phyloP scores from a whole-genome alignment of 2,888 invertebrate genomes.

The Polietes domitor region DNA sequence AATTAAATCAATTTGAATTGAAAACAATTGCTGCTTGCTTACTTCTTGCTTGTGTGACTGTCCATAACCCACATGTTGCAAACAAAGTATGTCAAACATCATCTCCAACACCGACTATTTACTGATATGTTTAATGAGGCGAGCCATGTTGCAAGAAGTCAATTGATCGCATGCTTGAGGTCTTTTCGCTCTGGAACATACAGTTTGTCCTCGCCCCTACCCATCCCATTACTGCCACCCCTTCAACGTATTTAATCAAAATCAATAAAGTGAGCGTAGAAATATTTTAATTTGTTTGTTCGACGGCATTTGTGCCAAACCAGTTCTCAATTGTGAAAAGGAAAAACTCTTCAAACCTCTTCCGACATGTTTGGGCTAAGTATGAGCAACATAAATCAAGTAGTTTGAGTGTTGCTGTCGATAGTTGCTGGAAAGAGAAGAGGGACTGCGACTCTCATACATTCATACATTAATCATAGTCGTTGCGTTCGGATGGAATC shows the following conservation, averaged over 20 bases:
- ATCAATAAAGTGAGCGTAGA: constrained; percentile 59
- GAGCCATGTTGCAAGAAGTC: constrained; percentile 26
- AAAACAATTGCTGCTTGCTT: constrained; percentile 21
- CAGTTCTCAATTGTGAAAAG: neutral
- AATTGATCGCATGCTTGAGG: neutral
- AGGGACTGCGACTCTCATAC: no score
- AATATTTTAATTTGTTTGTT: constrained; percentile 11
- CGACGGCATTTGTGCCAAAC: neutral
- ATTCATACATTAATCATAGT: no score
- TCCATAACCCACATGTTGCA: constrained; percentile 13
- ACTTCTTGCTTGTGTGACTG: neutral
- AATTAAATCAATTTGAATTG: constrained; percentile 61
- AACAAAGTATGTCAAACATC: constrained; percentile 23
- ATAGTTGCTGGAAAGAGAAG: no score
- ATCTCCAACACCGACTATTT: constrained; percentile 1
- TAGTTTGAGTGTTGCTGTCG: no score
- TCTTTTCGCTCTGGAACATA: neutral
- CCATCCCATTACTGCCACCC: neutral
- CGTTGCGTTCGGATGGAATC: no score
- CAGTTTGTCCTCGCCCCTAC: neutral
- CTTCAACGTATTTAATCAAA: constrained; percentile 32
- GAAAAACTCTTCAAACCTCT: neutral
- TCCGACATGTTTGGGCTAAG: neutral
- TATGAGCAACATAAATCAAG: neutral
- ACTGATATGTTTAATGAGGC: constrained; percentile 15